Conservation (phyloP, 2,797 vertebrate species). For the Merluccius polli region DNA sequence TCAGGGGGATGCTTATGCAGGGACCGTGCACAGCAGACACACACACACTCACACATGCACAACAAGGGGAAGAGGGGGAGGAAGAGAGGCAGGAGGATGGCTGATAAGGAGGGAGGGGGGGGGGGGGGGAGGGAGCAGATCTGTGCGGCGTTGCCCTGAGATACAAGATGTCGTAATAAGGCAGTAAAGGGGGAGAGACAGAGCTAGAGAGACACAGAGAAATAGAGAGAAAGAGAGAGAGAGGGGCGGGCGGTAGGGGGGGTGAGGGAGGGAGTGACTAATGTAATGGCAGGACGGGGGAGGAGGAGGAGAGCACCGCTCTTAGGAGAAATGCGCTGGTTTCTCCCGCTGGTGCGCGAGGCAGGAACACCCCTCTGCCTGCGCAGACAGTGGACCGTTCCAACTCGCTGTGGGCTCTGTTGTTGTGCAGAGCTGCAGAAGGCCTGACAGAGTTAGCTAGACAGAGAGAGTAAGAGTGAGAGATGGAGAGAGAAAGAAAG, state of each 20-base stretch:
- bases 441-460: conserved; percentile 67
- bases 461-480: conserved; percentile 34
- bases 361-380: conserved; percentile 58
- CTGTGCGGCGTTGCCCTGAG: conserved; percentile 71
- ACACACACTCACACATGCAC: too few relatives aligned
- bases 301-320: conserved; percentile 39
- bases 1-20: too few relatives aligned
- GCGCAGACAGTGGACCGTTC: conserved; percentile 66
- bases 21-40: too few relatives aligned
- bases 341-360: conserved; percentile 41
- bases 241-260: conserved; percentile 19
- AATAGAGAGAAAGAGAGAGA: conserved; percentile 41
- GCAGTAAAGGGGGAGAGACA: conserved; percentile 52
- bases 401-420: conserved; percentile 73
- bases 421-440: conserved; percentile 83
- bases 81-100: conserved; percentile 13
- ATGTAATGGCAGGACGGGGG: conserved; percentile 9
- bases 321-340: conserved; percentile 46
- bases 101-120: neutral
- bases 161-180: conserved; percentile 78
- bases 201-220: conserved; percentile 30
- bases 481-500: conserved; percentile 24
- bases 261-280: conserved; percentile 35
- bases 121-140: conserved; percentile 35
- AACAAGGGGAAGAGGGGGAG: conserved; percentile 2